Evolutionary conservation across 2,888 invertebrate genomes (phyloP).

Genomic region (Perizoma affinitatum): DNA sequence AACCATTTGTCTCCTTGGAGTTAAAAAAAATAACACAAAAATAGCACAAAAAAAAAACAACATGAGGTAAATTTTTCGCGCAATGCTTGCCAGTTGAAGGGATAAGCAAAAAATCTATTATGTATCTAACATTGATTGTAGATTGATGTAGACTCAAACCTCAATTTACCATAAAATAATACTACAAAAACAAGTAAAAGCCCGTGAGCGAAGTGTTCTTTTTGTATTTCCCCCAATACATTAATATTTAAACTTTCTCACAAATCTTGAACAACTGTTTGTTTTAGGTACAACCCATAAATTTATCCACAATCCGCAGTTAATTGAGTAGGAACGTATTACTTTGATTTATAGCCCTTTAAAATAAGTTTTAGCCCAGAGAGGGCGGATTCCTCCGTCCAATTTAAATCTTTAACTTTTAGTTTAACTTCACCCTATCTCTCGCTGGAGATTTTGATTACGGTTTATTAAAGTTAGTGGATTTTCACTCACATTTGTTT

Average conservation of each 20-base stretch:
- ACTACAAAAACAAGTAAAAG: neutral
- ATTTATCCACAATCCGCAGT: slow-evolving; percentile 39
- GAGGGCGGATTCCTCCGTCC: slow-evolving; percentile 56
- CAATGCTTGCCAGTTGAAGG: too few species aligned
- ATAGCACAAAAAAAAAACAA: too few species aligned
- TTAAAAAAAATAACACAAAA: too few species aligned
- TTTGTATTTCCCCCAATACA: slow-evolving; percentile 14
- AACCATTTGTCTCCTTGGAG: too few species aligned
- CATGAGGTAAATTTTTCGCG: too few species aligned
- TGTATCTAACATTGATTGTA: too few species aligned
- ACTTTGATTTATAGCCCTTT: slow-evolving; percentile 76
- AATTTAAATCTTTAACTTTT: slow-evolving; percentile 74
- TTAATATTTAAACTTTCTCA: slow-evolving; percentile 34
- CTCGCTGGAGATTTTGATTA: slow-evolving; percentile 63
- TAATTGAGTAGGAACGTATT: slow-evolving; percentile 72
- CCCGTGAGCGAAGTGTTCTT: neutral
- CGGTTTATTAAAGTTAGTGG: slow-evolving; percentile 56
- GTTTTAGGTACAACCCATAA: slow-evolving; percentile 16
- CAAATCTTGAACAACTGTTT: slow-evolving; percentile 38
- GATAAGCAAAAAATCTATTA: too few species aligned
- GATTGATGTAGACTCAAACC: neutral
- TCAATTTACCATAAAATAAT: neutral
- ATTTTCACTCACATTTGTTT: slow-evolving; percentile 19
- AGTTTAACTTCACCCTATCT: slow-evolving; percentile 73
- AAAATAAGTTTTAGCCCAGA: slow-evolving; percentile 63